phyloP scores from a whole-genome alignment of 1,140 invertebrate species.

The Charaxes varanes region DNA sequence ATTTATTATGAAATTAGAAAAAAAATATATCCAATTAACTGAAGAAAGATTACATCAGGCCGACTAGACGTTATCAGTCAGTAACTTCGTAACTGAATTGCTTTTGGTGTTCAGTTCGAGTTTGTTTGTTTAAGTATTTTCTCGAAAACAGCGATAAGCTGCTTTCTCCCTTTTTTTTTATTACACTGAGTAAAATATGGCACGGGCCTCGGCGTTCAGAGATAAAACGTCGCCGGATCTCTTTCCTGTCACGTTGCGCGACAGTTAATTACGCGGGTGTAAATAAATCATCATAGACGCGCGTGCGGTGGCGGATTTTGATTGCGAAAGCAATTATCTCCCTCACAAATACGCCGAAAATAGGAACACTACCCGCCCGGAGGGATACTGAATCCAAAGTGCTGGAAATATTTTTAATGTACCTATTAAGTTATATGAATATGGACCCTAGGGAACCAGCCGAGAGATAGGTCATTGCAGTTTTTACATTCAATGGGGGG shows the following conservation, averaged over 20 bases:
- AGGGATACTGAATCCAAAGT: too few species aligned
- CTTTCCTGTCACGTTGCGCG: slow-evolving; percentile 69
- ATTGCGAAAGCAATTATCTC: slow-evolving; percentile 68
- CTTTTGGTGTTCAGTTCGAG: slow-evolving; percentile 53
- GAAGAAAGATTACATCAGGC: slow-evolving; percentile 15
- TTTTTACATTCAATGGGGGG: too few species aligned
- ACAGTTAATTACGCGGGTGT: slow-evolving; percentile 72
- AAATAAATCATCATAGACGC: slow-evolving; percentile 72
- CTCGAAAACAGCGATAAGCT: slow-evolving; percentile 54
- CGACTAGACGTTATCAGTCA: slow-evolving; percentile 50
- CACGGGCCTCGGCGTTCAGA: slow-evolving; percentile 42
- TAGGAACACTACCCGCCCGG: slow-evolving; percentile 33
- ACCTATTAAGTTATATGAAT: too few species aligned
- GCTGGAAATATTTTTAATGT: too few species aligned
- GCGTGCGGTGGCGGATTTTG: slow-evolving; percentile 57
- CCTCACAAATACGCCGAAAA: slow-evolving; percentile 65
- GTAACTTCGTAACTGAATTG: slow-evolving; percentile 36
- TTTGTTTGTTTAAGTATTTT: slow-evolving; percentile 65
- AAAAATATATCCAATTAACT: too few species aligned
- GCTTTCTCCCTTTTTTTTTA: slow-evolving; percentile 37
- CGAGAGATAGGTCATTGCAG: too few species aligned
- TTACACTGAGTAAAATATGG: slow-evolving; percentile 58
- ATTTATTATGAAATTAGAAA: too few species aligned
- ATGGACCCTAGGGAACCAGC: too few species aligned
- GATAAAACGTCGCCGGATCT: slow-evolving; percentile 60